Evolutionary conservation across 2,113 vertebrate genomes (phyloP).

Genomic region (Cyanoramphus novaezelandiae): DNA sequence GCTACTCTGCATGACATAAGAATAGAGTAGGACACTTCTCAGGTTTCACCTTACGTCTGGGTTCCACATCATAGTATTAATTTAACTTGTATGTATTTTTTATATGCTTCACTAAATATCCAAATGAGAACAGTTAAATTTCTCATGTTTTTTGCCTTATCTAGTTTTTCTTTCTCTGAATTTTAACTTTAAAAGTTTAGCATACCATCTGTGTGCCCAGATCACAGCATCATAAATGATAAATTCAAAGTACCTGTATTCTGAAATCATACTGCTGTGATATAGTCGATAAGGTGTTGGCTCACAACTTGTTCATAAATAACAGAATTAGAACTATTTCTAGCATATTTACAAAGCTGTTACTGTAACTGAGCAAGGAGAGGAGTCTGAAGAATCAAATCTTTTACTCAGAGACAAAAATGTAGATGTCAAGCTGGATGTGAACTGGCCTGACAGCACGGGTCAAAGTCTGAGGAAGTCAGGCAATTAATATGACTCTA

Average conservation of each 20-base stretch:
- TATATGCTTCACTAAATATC: neutral
- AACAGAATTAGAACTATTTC: neutral
- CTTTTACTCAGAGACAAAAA: neutral
- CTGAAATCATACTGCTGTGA: neutral
- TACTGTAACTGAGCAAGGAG: neutral
- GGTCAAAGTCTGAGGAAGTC: neutral
- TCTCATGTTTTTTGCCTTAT: neutral
- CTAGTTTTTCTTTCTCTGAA: neutral
- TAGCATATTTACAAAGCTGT: neutral
- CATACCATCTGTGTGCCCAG: neutral
- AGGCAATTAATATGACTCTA: neutral
- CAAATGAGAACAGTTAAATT: neutral
- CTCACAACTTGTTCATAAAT: neutral
- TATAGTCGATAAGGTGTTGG: neutral
- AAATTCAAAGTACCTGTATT: neutral
- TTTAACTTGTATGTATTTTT: neutral
- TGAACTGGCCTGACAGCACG: neutral
- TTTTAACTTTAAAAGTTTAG: neutral
- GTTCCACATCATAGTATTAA: neutral
- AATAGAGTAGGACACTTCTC: neutral
- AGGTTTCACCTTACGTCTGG: neutral
- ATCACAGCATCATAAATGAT: neutral
- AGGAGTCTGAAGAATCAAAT: neutral
- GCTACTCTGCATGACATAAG: accelerated
- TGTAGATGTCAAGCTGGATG: neutral